Evolutionary conservation across 2,797 vertebrate genomes (phyloP), one percentile per base, ranked within the genome.

Genomic region (Galago senegalensis): DNA sequence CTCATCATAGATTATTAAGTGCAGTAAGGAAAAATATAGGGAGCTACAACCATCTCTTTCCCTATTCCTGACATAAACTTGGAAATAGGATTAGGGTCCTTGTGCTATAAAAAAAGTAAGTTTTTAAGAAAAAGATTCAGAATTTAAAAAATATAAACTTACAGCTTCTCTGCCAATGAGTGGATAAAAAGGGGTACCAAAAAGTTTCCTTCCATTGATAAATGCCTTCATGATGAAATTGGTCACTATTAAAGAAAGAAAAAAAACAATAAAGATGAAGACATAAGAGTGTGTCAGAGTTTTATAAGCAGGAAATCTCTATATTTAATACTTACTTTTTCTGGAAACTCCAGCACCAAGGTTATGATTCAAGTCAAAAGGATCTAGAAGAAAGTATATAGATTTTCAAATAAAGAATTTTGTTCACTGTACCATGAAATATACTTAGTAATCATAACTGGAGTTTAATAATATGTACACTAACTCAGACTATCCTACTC

Each of bases 151-250:
- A 79, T 11, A 13, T 94, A 84, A 97, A 99, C 99, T 97, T 98
- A 99, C 99, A 98, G 99, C 99, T 99, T 99, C 99, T 97, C 99
- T 99, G 96, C 99, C 99, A 37, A 98, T 99, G 93, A 98, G 88
- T 46, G 99, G 99, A 98, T 99, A 99, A 98, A 99, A 99, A 0
- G 99, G 99, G 4, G 99, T 99, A 92, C 99, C 99, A 94, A 99
- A 99, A 96, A 99, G 97, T 98, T 99, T 99, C 96, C 99, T 99
- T 92, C 99, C 99, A 18, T 99, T 99, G 93, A 99, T 99, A 98
- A 99, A 99, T 18, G 99, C 99, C 98, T 99, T 99, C 99, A 99
- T 99, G 98, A 99, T 99, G 98, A 99, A 99, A 98, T 99, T 99
- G 27, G 99, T 99, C 99, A 99, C 99, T 99, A 95, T 73, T 91